phyloP scores from a whole-genome alignment of 2,113 vertebrate genomes.

The Mustelus asterias region DNA sequence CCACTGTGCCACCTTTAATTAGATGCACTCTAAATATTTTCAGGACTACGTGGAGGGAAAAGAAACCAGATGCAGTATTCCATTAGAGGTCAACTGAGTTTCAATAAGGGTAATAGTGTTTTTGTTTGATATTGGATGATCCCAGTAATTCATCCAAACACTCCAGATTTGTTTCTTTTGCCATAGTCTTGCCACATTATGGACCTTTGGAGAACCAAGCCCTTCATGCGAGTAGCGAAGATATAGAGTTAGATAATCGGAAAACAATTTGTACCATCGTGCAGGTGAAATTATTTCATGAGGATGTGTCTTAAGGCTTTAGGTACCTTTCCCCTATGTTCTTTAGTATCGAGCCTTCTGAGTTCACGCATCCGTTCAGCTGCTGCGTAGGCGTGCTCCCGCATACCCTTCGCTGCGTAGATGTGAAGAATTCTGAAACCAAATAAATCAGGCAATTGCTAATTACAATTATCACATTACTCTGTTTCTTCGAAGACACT shows the following conservation, averaged over 20 bases:
- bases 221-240: not conserved
- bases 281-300: not conserved
- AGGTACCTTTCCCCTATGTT: conserved; percentile 53
- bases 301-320: not conserved
- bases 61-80: not conserved
- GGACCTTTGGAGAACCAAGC: not conserved
- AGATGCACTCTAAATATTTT: not conserved
- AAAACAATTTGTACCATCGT: not conserved
- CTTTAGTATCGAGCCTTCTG: conserved; percentile 47
- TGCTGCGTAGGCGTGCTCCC: conserved; percentile 43
- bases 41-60: not conserved
- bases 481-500: not conserved
- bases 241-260: not conserved
- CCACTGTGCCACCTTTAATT: too few species aligned
- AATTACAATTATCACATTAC: not conserved
- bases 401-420: conserved; percentile 53
- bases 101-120: not conserved
- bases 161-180: not conserved
- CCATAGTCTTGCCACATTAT: not conserved
- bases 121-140: not conserved
- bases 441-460: conserved; percentile 40
- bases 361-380: conserved; percentile 47
- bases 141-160: not conserved
- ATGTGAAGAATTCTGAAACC: conserved; percentile 54
- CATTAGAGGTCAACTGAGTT: not conserved